Base-by-base conservation (phyloP, 2,888 invertebrate genomes). In the Disparrhopalites patrizii region DNA sequence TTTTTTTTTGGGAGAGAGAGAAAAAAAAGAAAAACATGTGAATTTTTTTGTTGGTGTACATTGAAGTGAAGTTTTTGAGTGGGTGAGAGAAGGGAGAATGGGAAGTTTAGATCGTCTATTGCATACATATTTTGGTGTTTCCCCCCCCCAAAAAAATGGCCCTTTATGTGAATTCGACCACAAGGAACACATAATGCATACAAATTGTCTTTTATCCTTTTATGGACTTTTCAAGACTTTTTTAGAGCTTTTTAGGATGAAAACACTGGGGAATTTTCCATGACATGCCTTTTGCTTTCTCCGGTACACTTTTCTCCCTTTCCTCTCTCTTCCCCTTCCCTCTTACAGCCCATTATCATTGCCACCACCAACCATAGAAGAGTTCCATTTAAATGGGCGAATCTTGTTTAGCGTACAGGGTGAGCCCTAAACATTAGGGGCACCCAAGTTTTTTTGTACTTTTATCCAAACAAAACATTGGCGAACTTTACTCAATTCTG, bases 191-290 rank as follows among this genome's bases (percentile, higher is more conserved):
- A 50, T 47, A 61, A 61, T 61, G 60, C 60, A 61, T 61, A 61
- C 60, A 61, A 61, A 61, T 61, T 25, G 43, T 61, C 23, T 50
- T 20, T 61, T 61, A 61, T 61, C 60, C 50, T 57, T 57, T 61
- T 61, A 61, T 61, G 50, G 60, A 50, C 47, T 61, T 47, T 61
- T 33, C 47, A 58, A 61, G 30, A 60, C 60, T 38, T 60, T 47
- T 36, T 20, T 23, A 8, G 25, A 13, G 8, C 23, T 18, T 38
- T 56, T 38, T 20, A 38, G 10, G 31, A 36, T 8, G 47, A 43
- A 36, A 15, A 10, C 47, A 47, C 47, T 47, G 47, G 47, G 25
- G 47, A 47, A 47, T 47, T 47, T 7, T 13, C n/a, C 23, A 8
- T 47, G 47, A 23, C 47, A 25, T 47, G 18, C 47, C 47, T 47